A percentile compares a stretch with the other conserved stretches of the same genome.
Conservation (phyloP, 2,797 vertebrate species). For the Argyrosomus regius region DNA sequence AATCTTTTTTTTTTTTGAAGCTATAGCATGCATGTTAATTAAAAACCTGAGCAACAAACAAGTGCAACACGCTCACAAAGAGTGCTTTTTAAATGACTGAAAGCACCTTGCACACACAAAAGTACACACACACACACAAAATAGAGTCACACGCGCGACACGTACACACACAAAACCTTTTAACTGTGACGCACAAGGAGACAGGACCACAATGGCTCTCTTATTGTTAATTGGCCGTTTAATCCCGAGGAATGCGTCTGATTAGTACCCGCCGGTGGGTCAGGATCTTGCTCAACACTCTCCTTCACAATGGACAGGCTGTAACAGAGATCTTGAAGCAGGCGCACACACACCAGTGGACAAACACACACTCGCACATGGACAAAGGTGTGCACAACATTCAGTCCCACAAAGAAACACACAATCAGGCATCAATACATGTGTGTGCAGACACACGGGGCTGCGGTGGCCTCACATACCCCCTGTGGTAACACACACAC, state of each 20-base stretch:
- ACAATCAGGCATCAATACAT: slow-evolving; percentile 14
- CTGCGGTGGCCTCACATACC: slow-evolving; percentile 23
- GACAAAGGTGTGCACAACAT: slow-evolving; percentile 46
- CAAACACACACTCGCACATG: slow-evolving; percentile 18
- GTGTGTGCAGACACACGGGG: slow-evolving; percentile 21
- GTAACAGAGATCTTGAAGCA: slow-evolving; percentile 74
- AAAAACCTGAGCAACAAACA: neutral
- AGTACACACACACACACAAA: slow-evolving; percentile 36
- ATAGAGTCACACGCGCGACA: slow-evolving; percentile 41
- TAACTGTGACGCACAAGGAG: slow-evolving; percentile 82
- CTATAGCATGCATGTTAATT: neutral
- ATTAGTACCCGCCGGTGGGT: slow-evolving; percentile 81
- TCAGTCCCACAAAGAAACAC: slow-evolving; percentile 33
- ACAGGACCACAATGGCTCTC: slow-evolving; percentile 84
- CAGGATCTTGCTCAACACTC: slow-evolving; percentile 85
- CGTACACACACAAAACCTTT: slow-evolving; percentile 69
- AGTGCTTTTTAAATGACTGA: slow-evolving; percentile 33
- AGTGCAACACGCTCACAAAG: slow-evolving; percentile 28
- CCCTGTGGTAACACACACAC: slow-evolving; percentile 7
- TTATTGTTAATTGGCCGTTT: slow-evolving; percentile 88
- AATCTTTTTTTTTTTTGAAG: neutral
- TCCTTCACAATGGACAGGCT: slow-evolving; percentile 80
- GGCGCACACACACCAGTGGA: slow-evolving; percentile 5
- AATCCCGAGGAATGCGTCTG: slow-evolving; percentile 88
- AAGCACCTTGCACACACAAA: slow-evolving; percentile 53